These are phyloP conservation scores for Drosophila yakuba DNA, from an alignment of 1,140 invertebrate species.

Conservation along the genomic window DNA sequence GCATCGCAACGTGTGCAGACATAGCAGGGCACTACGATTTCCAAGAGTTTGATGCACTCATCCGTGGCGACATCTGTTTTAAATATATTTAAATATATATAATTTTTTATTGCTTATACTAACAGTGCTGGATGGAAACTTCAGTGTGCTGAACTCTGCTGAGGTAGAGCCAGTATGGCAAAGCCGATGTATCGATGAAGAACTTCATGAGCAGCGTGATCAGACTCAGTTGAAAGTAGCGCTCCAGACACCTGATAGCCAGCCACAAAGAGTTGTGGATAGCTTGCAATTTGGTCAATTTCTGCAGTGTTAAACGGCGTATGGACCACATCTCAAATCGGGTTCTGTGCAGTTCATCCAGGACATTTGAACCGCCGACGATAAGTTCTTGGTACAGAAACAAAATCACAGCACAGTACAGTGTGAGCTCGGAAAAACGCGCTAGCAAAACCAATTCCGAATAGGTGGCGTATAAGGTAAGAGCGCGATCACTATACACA, in stretches of 20 bases:
- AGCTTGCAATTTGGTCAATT: slow-evolving; percentile 19
- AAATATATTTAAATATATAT: too few relatives aligned
- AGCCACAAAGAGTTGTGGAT: slow-evolving; percentile 50
- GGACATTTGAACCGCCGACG: slow-evolving; percentile 9
- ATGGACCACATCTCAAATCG: slow-evolving; percentile 23
- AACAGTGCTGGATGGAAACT: slow-evolving; percentile 8
- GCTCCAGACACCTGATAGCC: slow-evolving; percentile 38
- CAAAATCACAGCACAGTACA: slow-evolving; percentile 35
- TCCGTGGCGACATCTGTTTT: slow-evolving; percentile 33
- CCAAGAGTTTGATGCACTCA: slow-evolving; percentile 46
- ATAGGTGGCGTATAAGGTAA: slow-evolving; percentile 31
- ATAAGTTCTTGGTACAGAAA: slow-evolving; percentile 50
- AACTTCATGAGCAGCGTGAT: slow-evolving; percentile 30
- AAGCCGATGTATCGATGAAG: slow-evolving; percentile 36
- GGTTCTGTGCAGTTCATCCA: slow-evolving; percentile 23
- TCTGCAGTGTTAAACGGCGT: slow-evolving; percentile 17
- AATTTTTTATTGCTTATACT: not conserved
- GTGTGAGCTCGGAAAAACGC: slow-evolving; percentile 41
- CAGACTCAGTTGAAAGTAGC: slow-evolving; percentile 48
- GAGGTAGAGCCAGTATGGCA: slow-evolving; percentile 61
- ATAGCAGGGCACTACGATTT: slow-evolving; percentile 41
- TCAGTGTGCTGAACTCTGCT: not conserved
- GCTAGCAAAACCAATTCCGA: slow-evolving; percentile 51
- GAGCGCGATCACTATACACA: not conserved
- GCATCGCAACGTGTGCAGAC: slow-evolving; percentile 53